Conservation (phyloP, 2,797 vertebrate species). For the Onychomys torridus region DNA sequence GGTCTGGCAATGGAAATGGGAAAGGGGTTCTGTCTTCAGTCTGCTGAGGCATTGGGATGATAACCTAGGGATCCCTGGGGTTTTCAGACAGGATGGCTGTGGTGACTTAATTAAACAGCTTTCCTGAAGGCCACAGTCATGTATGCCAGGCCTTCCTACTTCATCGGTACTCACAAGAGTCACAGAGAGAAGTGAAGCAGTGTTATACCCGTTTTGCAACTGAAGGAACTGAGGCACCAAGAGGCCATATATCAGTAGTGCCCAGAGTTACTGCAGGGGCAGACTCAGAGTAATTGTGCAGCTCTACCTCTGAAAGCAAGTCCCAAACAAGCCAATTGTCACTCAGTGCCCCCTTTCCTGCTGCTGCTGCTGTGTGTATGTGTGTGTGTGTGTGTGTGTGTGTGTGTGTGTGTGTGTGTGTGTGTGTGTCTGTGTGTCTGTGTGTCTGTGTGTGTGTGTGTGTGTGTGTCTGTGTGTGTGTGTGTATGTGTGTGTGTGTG, state of each 20-base stretch:
- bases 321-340: not conserved
- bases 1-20: not conserved
- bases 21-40: not conserved
- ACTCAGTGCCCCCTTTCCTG: not conserved
- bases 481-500: no score
- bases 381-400: no score
- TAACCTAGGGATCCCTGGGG: not conserved
- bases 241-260: not conserved
- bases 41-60: not conserved
- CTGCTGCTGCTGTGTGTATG: not conserved
- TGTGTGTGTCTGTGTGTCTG: not conserved
- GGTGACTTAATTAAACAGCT: not conserved
- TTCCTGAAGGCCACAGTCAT: not conserved
- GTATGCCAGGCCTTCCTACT: not conserved
- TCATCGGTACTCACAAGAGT: not conserved
- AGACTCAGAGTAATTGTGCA: not conserved
- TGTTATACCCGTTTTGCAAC: not conserved
- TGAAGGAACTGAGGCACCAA: not conserved
- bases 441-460: not conserved
- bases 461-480: no score
- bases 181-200: rapidly evolving
- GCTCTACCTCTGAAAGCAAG: not conserved
- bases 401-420: not conserved
- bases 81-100: not conserved
- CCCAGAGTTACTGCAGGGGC: not conserved